Percentiles rank a stretch among this genome's conserved stretches.
Evolutionary conservation across 1,140 invertebrate species (phyloP).

Genomic region (Coelopa frigida): DNA sequence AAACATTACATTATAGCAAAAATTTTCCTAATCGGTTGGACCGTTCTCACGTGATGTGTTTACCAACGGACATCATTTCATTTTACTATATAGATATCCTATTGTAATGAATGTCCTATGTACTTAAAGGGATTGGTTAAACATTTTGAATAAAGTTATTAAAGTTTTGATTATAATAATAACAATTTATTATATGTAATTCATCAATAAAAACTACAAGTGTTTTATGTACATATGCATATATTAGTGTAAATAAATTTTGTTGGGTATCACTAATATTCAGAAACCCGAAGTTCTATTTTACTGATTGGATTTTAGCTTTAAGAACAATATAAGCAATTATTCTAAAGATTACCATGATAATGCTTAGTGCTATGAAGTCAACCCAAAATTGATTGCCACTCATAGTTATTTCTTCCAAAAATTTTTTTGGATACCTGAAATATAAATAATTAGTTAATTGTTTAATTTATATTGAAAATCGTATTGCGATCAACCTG

Average conservation of each 20-base stretch:
- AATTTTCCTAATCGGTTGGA: too few species aligned
- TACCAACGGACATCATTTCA: too few species aligned
- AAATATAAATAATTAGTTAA: conserved; percentile 11
- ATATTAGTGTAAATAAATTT: conserved; percentile 1
- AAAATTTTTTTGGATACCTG: conserved; percentile 62
- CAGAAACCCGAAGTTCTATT: conserved; percentile 14
- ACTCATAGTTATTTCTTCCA: conserved; percentile 71
- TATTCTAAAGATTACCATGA: conserved; percentile 63
- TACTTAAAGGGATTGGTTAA: too few species aligned
- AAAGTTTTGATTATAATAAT: not conserved
- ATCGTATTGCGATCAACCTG: conserved; percentile 44
- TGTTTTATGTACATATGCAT: not conserved
- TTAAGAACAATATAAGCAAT: conserved; percentile 69
- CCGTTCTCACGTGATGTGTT: too few species aligned
- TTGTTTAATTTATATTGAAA: not conserved
- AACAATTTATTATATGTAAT: conserved; percentile 49
- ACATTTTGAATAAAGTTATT: not conserved
- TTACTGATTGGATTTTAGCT: conserved; percentile 38
- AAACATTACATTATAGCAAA: too few species aligned
- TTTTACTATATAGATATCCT: too few species aligned
- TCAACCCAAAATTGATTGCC: conserved; percentile 79
- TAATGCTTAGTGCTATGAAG: conserved; percentile 62
- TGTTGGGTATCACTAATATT: too few species aligned
- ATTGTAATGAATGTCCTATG: too few species aligned
- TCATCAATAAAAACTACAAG: not conserved